These are phyloP conservation scores for Thripadectes ignobilis DNA, from an alignment of 2,797 vertebrate genomes.

Conservation along the genomic window DNA sequence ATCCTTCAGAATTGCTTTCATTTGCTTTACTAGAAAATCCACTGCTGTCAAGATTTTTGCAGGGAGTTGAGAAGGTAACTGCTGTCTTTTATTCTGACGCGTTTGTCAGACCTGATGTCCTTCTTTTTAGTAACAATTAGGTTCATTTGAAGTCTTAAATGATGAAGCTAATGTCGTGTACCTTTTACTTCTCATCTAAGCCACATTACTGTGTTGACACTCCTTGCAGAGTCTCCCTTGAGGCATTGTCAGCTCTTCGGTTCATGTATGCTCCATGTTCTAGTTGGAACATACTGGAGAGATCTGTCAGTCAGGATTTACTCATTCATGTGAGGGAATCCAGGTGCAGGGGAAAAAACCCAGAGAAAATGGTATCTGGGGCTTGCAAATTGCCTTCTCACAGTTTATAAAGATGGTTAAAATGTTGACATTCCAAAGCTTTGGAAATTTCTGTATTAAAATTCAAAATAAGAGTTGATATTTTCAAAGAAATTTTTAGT, in stretches of 20 bases:
- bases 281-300: not conserved
- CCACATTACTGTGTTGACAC: rapidly evolving
- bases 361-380: not conserved
- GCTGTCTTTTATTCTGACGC: not conserved
- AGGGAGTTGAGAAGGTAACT: not conserved
- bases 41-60: not conserved
- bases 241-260: not conserved
- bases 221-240: not conserved
- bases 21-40: not conserved
- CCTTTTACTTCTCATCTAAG: not conserved
- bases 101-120: not conserved
- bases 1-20: not conserved
- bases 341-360: rapidly evolving
- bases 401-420: not conserved
- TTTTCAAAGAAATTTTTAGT: not conserved
- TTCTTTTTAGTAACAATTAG: not conserved
- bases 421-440: not conserved
- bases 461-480: not conserved
- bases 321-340: rapidly evolving
- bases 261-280: not conserved
- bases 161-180: not conserved
- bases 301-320: not conserved
- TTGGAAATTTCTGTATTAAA: not conserved
- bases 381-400: not conserved
- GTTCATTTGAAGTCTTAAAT: not conserved